phyloP scores from a whole-genome alignment of 2,113 vertebrate species.

The Lophura nycthemera region DNA sequence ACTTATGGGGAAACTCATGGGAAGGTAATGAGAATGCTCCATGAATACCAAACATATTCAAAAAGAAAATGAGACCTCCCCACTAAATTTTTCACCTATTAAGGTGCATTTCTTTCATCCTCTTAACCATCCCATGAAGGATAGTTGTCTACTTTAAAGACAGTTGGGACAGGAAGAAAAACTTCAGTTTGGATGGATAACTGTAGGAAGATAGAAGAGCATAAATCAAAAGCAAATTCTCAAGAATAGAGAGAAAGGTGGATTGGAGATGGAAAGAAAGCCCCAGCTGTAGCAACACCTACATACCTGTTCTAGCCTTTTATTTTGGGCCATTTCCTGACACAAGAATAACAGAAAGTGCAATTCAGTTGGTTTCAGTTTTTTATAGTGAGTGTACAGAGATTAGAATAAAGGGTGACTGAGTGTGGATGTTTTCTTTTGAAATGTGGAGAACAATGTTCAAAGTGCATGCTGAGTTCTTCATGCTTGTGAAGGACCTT shows the following conservation, averaged over 20 bases:
- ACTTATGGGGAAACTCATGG: neutral
- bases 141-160: neutral
- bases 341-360: neutral
- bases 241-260: neutral
- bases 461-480: neutral
- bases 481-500: neutral
- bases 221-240: neutral
- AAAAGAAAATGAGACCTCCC: neutral
- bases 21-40: neutral
- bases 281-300: neutral
- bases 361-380: neutral
- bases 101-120: neutral
- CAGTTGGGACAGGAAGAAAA: neutral
- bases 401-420: neutral
- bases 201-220: neutral
- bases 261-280: neutral
- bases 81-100: neutral
- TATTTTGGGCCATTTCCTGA: neutral
- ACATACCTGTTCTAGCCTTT: neutral
- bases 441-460: neutral
- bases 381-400: neutral
- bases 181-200: neutral
- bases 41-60: neutral
- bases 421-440: neutral
- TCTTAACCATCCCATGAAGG: neutral